Evolutionary conservation across 1,140 invertebrate genomes (phyloP).

Genomic region (Heterodera schachtii): DNA sequence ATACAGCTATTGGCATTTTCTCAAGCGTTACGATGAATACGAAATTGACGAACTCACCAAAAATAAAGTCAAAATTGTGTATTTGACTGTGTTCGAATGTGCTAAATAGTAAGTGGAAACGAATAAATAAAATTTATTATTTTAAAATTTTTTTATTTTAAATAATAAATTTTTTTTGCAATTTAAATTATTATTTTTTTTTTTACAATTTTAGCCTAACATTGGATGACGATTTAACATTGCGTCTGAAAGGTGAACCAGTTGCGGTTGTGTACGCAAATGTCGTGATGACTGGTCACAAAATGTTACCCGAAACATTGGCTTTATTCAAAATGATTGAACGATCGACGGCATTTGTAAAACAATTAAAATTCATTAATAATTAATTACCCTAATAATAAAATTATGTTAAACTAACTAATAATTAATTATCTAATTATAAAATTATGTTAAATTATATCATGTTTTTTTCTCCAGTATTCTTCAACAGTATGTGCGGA

Average conservation of each 20-base stretch:
- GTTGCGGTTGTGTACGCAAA: constrained; percentile 88
- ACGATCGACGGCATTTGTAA: constrained; percentile 75
- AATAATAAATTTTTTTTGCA: constrained; percentile 23
- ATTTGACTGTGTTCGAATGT: constrained; percentile 73
- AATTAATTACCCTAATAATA: too few relatives aligned
- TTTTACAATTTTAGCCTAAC: constrained; percentile 21
- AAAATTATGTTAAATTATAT: too few relatives aligned
- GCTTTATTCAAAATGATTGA: constrained; percentile 82
- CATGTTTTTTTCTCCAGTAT: too few relatives aligned
- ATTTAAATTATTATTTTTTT: constrained; percentile 1
- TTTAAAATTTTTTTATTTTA: background rate
- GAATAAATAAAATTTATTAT: too few relatives aligned
- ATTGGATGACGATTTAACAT: constrained; percentile 34
- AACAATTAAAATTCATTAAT: background rate
- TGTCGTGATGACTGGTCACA: constrained; percentile 80
- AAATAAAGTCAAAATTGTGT: constrained; percentile 74
- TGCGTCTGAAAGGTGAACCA: constrained; percentile 72
- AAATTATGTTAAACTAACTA: too few relatives aligned
- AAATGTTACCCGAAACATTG: constrained; percentile 74
- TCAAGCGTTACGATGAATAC: constrained; percentile 86
- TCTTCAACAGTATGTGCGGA: too few relatives aligned
- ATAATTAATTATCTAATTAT: too few relatives aligned
- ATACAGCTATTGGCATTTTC: constrained; percentile 69
- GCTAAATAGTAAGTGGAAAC: constrained; percentile 43
- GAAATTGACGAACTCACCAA: constrained; percentile 71